Evolutionary conservation across 2,113 vertebrate species (phyloP), one percentile per base, ranked within the genome.

Genomic region (Mormyrus iriodes): DNA sequence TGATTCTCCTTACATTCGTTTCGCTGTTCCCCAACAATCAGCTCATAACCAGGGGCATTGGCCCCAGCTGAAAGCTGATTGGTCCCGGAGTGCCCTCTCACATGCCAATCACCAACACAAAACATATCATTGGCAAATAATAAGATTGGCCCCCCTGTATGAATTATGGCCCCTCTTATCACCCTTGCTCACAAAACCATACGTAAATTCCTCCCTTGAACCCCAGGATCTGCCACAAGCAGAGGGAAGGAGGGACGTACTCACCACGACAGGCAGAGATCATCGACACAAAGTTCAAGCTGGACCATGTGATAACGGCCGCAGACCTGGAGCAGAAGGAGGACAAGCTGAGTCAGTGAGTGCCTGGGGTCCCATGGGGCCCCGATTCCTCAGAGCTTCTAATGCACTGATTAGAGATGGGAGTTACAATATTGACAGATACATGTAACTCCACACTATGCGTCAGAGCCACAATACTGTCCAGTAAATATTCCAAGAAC

Each of bases 211-310:
- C 69, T n/a, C 90, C 76, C 89, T 95, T 85, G 9, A 35, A 92
- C 91, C 19, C 58, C 89, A 99, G 98, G 93, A 96, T 98, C 92
- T 96, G 97, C 73, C 97, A 97, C 92, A 98, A 96, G 91, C 97
- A 99, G 94, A 98, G 97, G 92, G 98, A 99, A 92, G 98, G 97
- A 13, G 98, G 97, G 8, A 98, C 97, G 0, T 99, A 99, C 88
- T 99, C 98, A 44, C 98, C 98, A 89, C 94, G 97, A 88, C 96
- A 99, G 92, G 98, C 98, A 88, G 98, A 99, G 95, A 98, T 98
- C 92, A 96, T 97, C 92, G 98, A 99, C 93, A 99, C 98, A 2
- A 99, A 99, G 93, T 97, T 97, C 92, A 99, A 98, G 92, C 95
- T 99, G 91, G 98, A 99, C 94, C 97, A 99, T 94, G 95, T 99